A percentile compares a stretch with the other conserved stretches of the same genome.
phyloP scores from a whole-genome alignment of 64 coral and sea anemone genomes.

The Dendronephthya gigantea region DNA sequence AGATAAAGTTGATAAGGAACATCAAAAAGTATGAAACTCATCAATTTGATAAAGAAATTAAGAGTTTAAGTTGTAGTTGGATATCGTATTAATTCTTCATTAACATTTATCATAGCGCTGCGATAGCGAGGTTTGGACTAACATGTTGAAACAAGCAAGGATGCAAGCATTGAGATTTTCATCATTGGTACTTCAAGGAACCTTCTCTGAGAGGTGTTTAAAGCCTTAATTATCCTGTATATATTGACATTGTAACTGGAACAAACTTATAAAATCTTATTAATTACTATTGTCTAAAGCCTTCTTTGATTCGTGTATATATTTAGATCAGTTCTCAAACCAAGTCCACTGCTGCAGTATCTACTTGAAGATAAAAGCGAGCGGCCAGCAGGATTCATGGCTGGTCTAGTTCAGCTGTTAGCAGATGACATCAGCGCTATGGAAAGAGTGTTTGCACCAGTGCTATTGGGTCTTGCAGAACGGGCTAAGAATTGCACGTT shows the following conservation, averaged over 20 bases:
- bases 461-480: constrained; percentile 59
- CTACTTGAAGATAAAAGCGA: constrained; percentile 35
- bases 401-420: constrained; percentile 29
- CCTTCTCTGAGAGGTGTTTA: constrained; percentile 38
- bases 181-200: constrained; percentile 31
- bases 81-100: no score
- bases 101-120: constrained; percentile 23
- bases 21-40: not conserved
- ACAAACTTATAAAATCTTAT: no score
- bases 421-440: constrained; percentile 19
- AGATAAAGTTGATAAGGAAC: not conserved
- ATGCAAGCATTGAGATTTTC: constrained; percentile 49
- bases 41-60: no score
- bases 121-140: constrained; percentile 35
- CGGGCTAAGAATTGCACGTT: constrained; percentile 54
- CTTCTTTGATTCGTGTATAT: not conserved
- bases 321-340: not conserved
- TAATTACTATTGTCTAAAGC: not conserved
- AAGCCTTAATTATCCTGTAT: no score
- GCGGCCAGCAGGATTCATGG: constrained; percentile 37
- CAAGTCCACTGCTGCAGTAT: constrained; percentile 42
- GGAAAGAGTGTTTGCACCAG: constrained; percentile 52
- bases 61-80: not conserved
- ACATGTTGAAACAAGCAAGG: constrained; percentile 19
- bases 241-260: not conserved